Evolutionary conservation across 2,113 vertebrate genomes (phyloP), one percentile per base, ranked within the genome.

Genomic region (Pipa parva): DNA sequence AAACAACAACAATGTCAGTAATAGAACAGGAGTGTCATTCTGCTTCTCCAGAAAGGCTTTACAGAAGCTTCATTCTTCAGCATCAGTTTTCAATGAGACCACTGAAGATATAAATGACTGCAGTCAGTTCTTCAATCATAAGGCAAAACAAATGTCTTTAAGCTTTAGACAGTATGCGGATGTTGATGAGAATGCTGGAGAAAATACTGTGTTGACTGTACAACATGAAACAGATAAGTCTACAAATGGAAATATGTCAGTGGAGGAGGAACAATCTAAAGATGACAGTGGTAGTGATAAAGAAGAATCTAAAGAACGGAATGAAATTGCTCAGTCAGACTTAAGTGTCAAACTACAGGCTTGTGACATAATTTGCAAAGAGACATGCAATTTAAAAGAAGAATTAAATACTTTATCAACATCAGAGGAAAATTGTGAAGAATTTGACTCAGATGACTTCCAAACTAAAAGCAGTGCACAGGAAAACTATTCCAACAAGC

Each of bases 21-120:
- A 86, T 71, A 88, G 92, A 37, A 84, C 84, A 8, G 93, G 91
- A 26, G 91, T 99, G 71, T 99, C 95, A 12, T 99, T 99, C 81
- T 97, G 94, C 27, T 97, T 99, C 79, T 96, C 94, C 25, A 94
- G 90, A 78, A 93, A 95, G 73, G 91, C 86, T 24, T 81, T 91
- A 64, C 83, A 93, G 68, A 91, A 92, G 75, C 90, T 99, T 3
- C 95, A 98, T 75, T 97, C 95, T 15, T 97, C 91, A 1, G 97
- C 97, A 21, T 94, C 96, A 0, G 93, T 98, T 76, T 99, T 99
- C 80, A 95, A 87, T 12, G 96, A 99, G 81, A 88, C 86, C 37
- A 72, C 77, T 27, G 92, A 94, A 60, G 96, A 99, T 71, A 89
- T 68, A 15, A 80, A 84, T 3, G 86, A 91, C 46, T 81, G 73